phyloP scores from a whole-genome alignment of 92 coral and sea anemone species.

The Phenganax marumi region DNA sequence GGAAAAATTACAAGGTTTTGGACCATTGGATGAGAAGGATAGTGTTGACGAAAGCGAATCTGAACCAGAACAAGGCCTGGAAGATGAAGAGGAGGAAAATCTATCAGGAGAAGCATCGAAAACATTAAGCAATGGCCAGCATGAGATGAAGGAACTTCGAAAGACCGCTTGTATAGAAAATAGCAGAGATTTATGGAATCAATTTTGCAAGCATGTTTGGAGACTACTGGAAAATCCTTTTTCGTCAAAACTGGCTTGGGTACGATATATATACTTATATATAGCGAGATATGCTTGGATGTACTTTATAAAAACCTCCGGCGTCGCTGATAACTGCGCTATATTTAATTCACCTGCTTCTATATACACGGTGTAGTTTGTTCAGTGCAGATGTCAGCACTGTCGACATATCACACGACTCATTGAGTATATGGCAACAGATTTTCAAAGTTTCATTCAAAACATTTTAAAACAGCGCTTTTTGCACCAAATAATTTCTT shows the following conservation, averaged over 20 bases:
- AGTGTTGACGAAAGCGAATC: slow-evolving; percentile 47
- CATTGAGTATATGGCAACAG: background rate
- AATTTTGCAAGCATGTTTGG: slow-evolving; percentile 67
- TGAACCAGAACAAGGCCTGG: slow-evolving; percentile 52
- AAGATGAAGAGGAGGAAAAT: slow-evolving; percentile 67
- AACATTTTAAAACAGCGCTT: background rate
- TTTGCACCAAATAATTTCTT: background rate
- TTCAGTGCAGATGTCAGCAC: background rate
- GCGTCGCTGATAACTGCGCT: slow-evolving; percentile 4
- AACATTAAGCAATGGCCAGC: slow-evolving; percentile 65
- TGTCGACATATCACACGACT: background rate
- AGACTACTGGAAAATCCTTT: slow-evolving; percentile 84
- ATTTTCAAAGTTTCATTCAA: background rate
- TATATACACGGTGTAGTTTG: background rate
- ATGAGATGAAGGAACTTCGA: slow-evolving; percentile 15
- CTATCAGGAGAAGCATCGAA: no score
- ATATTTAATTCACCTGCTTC: slow-evolving; percentile 25
- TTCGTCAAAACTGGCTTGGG: slow-evolving; percentile 85
- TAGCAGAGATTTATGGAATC: slow-evolving; percentile 42
- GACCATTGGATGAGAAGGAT: slow-evolving; percentile 70
- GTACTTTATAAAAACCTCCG: background rate
- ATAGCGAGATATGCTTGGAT: background rate
- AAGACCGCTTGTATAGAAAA: slow-evolving; percentile 55
- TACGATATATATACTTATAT: slow-evolving; percentile 44
- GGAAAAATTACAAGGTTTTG: slow-evolving; percentile 87